Evolutionary conservation across 2,888 invertebrate genomes (phyloP).

Genomic region (Drosophila mimetica): DNA sequence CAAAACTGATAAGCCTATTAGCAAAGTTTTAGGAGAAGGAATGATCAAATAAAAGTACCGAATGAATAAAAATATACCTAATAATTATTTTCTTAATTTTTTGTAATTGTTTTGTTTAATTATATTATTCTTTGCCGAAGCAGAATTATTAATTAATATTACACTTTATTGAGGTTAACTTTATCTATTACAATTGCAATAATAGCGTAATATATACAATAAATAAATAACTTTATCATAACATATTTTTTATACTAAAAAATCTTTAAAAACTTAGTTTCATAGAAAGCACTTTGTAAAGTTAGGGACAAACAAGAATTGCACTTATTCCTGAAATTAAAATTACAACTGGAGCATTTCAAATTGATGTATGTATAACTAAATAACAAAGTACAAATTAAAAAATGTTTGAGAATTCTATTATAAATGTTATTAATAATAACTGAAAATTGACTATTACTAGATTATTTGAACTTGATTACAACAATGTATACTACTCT

Average conservation of each 20-base stretch:
- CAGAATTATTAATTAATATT: conserved; percentile 32
- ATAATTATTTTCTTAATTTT: neutral
- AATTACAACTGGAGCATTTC: conserved; percentile 2
- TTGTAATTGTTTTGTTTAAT: neutral
- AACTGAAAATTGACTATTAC: conserved; percentile 2
- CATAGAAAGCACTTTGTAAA: conserved; percentile 36
- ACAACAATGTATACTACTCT: conserved; percentile 12
- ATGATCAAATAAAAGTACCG: neutral
- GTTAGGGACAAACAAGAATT: conserved; percentile 1
- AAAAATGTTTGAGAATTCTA: neutral
- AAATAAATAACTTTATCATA: conserved; percentile 29
- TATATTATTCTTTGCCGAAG: neutral
- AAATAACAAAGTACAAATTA: conserved; percentile 28
- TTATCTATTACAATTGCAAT: conserved; percentile 45
- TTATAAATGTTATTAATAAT: neutral
- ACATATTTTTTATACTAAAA: conserved; percentile 21
- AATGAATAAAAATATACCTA: neutral
- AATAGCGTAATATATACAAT: conserved; percentile 54
- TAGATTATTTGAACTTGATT: conserved; percentile 11
- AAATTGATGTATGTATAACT: conserved; percentile 22
- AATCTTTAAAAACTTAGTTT: conserved; percentile 31
- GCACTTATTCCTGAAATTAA: conserved; percentile 15
- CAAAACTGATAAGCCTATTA: neutral
- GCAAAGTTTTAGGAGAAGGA: neutral
- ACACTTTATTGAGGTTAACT: conserved; percentile 56